Conservation (phyloP, 2,888 invertebrate species). For the Caenorhabditis afra region DNA sequence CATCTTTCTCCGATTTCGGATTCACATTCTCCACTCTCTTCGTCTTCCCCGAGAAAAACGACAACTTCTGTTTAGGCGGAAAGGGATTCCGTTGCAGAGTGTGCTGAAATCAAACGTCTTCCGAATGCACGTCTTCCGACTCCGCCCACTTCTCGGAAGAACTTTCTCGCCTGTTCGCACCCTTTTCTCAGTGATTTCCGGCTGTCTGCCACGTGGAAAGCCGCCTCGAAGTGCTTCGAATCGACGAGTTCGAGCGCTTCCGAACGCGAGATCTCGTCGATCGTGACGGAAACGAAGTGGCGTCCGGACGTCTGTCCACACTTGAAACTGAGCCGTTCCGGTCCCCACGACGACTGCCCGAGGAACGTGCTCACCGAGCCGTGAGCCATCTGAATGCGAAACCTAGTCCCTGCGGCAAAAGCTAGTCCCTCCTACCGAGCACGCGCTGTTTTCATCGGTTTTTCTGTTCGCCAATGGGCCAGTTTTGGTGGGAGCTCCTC, state of each 20-base stretch:
- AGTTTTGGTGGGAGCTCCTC: conserved; percentile 10
- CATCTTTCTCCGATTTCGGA: not conserved
- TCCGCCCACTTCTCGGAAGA: conserved; percentile 36
- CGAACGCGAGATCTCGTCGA: conserved; percentile 28
- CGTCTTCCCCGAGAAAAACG: conserved; percentile 1
- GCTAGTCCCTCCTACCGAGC: conserved; percentile 18
- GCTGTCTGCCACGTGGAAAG: conserved; percentile 50
- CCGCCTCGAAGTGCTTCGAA: conserved; percentile 45
- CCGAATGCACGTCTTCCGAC: not conserved
- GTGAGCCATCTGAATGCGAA: conserved; percentile 41
- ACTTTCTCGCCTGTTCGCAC: conserved; percentile 36
- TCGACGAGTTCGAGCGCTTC: conserved; percentile 26
- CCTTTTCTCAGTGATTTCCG: conserved; percentile 31
- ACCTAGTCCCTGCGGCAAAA: too few species aligned
- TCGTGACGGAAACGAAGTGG: conserved; percentile 18
- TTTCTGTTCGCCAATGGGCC: conserved; percentile 22
- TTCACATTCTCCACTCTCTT: conserved; percentile 5
- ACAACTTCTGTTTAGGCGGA: conserved; percentile 40
- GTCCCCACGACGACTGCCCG: not conserved
- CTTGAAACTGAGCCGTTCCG: conserved; percentile 28
- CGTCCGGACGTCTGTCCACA: conserved; percentile 22
- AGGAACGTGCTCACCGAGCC: conserved; percentile 34
- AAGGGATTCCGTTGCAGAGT: conserved; percentile 49
- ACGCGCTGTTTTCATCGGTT: conserved; percentile 31
- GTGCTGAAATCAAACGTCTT: conserved; percentile 35